Base-by-base conservation (phyloP, 2,888 invertebrate genomes). In the Allophyes oxyacanthae region DNA sequence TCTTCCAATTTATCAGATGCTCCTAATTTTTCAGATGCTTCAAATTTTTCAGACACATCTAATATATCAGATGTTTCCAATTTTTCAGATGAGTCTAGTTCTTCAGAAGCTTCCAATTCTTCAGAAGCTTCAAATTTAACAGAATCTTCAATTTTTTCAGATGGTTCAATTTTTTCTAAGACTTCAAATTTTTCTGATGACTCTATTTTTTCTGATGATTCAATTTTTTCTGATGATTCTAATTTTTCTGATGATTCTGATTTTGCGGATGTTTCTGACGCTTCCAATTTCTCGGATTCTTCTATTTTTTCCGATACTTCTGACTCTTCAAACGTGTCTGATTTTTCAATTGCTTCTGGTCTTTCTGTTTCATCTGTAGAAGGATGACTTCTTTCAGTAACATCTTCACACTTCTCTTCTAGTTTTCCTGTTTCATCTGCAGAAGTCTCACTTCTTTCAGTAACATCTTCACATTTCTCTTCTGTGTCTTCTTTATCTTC, bases 401-500 rank as follows among this genome's bases (percentile, higher is more conserved):
- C 45, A 50, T 71, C 54, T 15, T 56, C 46, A 36, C 13, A 42
- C 11, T 32, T 45, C 44, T 37, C 55, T 37, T 67, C 63, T 42
- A 61, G 59, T 40, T 53, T 37, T n/a, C 60, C 54, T 49, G 54
- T 45, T 53, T 62, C 42, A 6, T 64, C 56, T 46, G 34, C n/a
- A n/a, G n/a, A n/a, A 6, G 25, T 3, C 7, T 60, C 50, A 46
- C 9, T 40, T 14, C 45, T 45, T 40, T 60, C 59, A 49, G 37
- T 46, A 33, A 44, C 45, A 50, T 71, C 55, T 15, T 57, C 46
- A 36, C 11, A 40, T 11, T 33, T 45, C 44, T 37, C 55, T 37
- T 67, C 63, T 42, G 61, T 58, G 38, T 53, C 40, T n/a, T 62
- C 54, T 49, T 55, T 45, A 55, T 63, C 42, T 6, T 64, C 56